Evolutionary conservation across 2,113 vertebrate species (phyloP).

Genomic region (Lophura nycthemera): DNA sequence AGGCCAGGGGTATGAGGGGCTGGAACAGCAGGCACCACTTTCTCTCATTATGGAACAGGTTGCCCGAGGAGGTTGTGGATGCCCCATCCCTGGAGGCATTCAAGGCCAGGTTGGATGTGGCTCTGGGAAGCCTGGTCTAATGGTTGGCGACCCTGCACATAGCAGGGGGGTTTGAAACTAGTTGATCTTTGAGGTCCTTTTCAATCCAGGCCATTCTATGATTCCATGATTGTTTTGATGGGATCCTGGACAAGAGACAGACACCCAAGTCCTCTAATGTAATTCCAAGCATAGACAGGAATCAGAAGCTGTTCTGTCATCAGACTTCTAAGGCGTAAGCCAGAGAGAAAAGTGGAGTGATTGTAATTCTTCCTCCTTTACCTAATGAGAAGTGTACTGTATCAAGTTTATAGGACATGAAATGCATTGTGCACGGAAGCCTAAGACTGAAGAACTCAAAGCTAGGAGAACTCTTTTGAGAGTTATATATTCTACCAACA

Average conservation of each 20-base stretch:
- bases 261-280: background rate
- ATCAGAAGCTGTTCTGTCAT: background rate
- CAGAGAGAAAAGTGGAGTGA: slow-evolving; percentile 5
- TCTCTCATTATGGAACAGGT: background rate
- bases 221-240: background rate
- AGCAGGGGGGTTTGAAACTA: too few species aligned
- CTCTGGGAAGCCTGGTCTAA: too few species aligned
- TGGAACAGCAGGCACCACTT: background rate
- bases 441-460: slow-evolving; percentile 53
- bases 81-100: too few species aligned
- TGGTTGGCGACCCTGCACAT: too few species aligned
- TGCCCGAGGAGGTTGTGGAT: too few species aligned
- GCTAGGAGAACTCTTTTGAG: slow-evolving; percentile 56
- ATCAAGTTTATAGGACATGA: slow-evolving; percentile 39
- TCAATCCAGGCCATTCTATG: too few species aligned
- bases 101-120: too few species aligned
- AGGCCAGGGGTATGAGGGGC: background rate
- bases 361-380: slow-evolving; percentile 6
- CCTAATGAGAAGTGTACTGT: slow-evolving; percentile 10
- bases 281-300: background rate
- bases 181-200: too few species aligned
- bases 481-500: slow-evolving; percentile 65
- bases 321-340: background rate
- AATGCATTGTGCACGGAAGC: slow-evolving; percentile 56
- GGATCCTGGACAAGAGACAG: background rate